Evolutionary conservation across 2,888 invertebrate genomes (phyloP).

Genomic region (Argyresthia goedartella): DNA sequence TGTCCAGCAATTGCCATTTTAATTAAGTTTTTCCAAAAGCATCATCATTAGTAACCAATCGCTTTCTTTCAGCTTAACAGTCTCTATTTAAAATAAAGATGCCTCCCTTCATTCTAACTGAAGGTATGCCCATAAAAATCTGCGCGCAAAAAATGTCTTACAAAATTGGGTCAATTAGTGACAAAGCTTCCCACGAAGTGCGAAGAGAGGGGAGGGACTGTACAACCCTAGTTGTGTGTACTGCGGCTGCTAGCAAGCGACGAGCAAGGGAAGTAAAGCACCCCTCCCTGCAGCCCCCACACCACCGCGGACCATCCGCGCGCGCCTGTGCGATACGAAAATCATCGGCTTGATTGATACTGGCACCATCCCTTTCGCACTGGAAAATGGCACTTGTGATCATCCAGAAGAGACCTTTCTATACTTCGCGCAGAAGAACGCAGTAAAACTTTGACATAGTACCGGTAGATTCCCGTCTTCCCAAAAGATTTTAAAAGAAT

Average conservation of each 20-base stretch:
- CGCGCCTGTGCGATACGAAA: constrained; percentile 15
- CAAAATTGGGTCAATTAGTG: constrained; percentile 60
- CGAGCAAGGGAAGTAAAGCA: constrained; percentile 30
- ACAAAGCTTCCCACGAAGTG: constrained; percentile 36
- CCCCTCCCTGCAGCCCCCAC: constrained; percentile 28
- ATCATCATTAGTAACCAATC: not conserved
- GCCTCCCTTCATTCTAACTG: not conserved
- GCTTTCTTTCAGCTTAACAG: not conserved
- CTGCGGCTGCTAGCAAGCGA: constrained; percentile 35
- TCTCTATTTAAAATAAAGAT: constrained; percentile 18
- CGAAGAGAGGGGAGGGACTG: constrained; percentile 36
- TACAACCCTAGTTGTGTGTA: constrained; percentile 30
- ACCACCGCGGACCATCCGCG: constrained; percentile 16
- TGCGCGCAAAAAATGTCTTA: constrained; percentile 23
- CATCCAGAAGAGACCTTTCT: not conserved
- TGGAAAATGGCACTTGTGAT: constrained; percentile 23
- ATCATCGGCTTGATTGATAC: constrained; percentile 9
- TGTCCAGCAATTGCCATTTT: too few species aligned
- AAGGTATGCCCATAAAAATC: constrained; percentile 10
- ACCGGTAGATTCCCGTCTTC: constrained; percentile 34
- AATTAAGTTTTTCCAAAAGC: not conserved
- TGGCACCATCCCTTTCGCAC: constrained; percentile 9
- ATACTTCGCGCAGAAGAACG: constrained; percentile 10
- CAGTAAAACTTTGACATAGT: constrained; percentile 34
- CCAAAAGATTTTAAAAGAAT: constrained; percentile 43